Percentiles rank a stretch among this genome's conserved stretches.
phyloP scores from a whole-genome alignment of 2,888 invertebrate genomes.

The Panopea generosa region DNA sequence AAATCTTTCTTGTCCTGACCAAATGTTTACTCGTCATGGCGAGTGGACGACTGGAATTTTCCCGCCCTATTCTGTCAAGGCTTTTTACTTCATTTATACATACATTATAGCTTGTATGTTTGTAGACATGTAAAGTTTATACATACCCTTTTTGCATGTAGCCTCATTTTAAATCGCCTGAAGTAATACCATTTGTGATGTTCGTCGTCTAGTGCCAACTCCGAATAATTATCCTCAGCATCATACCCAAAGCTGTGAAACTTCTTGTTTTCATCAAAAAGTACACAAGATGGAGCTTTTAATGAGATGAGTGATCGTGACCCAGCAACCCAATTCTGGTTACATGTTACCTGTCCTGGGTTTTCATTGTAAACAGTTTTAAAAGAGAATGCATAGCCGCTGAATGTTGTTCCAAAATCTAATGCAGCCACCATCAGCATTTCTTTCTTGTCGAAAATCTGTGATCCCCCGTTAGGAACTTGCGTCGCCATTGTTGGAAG shows the following conservation, averaged over 20 bases:
- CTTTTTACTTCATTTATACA: no score
- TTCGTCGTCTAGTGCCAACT: slow-evolving; percentile 49
- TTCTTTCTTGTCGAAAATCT: slow-evolving; percentile 58
- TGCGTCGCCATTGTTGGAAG: not conserved
- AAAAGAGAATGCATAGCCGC: slow-evolving; percentile 61
- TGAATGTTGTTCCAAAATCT: slow-evolving; percentile 62
- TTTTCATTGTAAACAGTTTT: slow-evolving; percentile 47
- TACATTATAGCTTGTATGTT: no score
- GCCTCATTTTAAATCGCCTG: slow-evolving; percentile 57
- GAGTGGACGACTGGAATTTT: no score
- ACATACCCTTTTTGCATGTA: slow-evolving; percentile 48
- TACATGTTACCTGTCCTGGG: slow-evolving; percentile 47
- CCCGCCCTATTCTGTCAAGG: no score
- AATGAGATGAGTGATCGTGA: slow-evolving; percentile 47
- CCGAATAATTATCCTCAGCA: slow-evolving; percentile 53
- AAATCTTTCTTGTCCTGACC: no score
- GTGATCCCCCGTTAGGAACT: no score
- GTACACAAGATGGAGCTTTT: slow-evolving; percentile 51
- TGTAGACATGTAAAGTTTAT: no score
- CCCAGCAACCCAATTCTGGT: slow-evolving; percentile 56
- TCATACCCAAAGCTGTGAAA: slow-evolving; percentile 61
- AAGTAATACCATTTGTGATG: slow-evolving; percentile 51
- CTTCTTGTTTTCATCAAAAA: slow-evolving; percentile 51
- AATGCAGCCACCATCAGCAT: slow-evolving; percentile 60
- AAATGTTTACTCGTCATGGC: no score